Evolutionary conservation across 2,113 vertebrate species (phyloP).

Genomic region (Semnopithecus entellus): DNA sequence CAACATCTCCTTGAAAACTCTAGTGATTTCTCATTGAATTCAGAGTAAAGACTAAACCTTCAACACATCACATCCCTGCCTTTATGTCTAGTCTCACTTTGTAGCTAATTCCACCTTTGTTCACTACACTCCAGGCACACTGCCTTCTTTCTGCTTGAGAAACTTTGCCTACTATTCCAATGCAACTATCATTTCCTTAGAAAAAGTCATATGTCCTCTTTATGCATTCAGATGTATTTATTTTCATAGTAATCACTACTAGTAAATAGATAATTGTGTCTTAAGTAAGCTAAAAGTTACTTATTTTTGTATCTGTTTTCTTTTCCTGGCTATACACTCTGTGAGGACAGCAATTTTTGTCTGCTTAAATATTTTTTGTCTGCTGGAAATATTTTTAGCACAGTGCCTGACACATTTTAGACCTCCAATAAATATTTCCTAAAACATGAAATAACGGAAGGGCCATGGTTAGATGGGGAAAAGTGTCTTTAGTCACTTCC

Average conservation of each 20-base stretch:
- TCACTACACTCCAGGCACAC: background rate
- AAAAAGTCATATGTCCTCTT: background rate
- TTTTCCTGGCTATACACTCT: background rate
- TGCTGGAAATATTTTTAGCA: background rate
- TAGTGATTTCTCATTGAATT: background rate
- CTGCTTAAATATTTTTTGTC: background rate
- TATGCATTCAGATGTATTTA: background rate
- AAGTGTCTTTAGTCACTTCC: background rate
- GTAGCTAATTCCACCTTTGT: background rate
- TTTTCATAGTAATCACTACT: background rate
- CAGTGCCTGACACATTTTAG: background rate
- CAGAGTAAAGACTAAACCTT: background rate
- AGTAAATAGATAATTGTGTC: background rate
- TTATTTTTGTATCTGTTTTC: background rate
- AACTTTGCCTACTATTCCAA: background rate
- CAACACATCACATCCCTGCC: background rate
- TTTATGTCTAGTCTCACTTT: conserved; percentile 12
- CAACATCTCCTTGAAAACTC: background rate
- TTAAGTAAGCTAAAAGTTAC: background rate
- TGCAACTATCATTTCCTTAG: background rate
- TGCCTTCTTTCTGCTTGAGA: background rate
- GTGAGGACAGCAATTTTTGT: background rate
- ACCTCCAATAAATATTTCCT: background rate
- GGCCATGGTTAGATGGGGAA: background rate
- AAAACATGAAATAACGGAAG: background rate